Evolutionary conservation across 2,797 vertebrate genomes (phyloP), one percentile per base, ranked within the genome.

Genomic region (Gobio occitaniae): DNA sequence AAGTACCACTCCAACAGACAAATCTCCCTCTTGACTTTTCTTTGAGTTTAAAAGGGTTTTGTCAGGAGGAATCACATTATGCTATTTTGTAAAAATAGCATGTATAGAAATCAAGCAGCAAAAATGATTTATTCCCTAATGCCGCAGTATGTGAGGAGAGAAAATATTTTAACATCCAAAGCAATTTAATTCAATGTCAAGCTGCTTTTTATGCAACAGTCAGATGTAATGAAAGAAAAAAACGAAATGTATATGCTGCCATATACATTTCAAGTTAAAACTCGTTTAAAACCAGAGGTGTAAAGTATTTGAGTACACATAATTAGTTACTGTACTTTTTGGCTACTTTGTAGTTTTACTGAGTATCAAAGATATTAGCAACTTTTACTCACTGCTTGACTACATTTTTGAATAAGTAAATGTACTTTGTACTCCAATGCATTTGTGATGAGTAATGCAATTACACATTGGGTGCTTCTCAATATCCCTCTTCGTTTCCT

Each of bases 21-120:
- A 76, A 76, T 66, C 59, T 76, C 21, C 44, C 59, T 65, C 32
- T 65, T 79, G 5, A 36, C 65, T n/a, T 80, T 47, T 82, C 8
- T 83, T 41, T 83, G 13, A 38, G 61, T 19, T 66, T 54, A 32
- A 74, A 17, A 2, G 2, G 12, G 47, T 38, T 32, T 7, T 54
- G 29, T 36, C 50, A 56, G n/a, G 17, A 29, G 61, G 61, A 65
- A 32, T 32, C 2, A 16, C 13, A 25, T 56, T n/a, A 56, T 21
- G 21, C 54, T 21, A n/a, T 56, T n/a, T 21, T 56, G 61, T 63
- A 29, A 32, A 65, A 32, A 8, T 32, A 65, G 12, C 12, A 29
- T 29, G 25, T 15, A 61, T 63, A 63, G 59, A 61, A 25, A 25
- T 54, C 6, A 54, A 54, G 52, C 52, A 8, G 17, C 7, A 8